These are phyloP conservation scores for Eidolon dupreanum DNA, from an alignment of 2,797 vertebrate species.

Conservation along the genomic window DNA sequence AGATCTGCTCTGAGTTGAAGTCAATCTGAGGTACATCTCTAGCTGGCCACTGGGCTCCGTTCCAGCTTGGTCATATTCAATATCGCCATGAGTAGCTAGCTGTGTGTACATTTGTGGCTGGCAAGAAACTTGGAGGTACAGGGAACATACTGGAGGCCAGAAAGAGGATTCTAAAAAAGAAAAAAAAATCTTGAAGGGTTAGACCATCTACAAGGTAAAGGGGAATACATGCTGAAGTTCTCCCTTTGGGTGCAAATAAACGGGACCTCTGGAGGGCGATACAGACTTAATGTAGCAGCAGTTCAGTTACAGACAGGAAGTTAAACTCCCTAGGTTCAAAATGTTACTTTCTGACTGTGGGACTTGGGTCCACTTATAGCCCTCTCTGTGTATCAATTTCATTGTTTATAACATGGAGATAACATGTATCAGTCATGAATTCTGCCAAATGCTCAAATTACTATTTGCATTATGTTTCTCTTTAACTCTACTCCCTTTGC, in stretches of 20 bases:
- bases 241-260: background rate
- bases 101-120: background rate
- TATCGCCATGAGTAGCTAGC: background rate
- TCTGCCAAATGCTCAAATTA: background rate
- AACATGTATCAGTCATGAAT: background rate
- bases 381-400: background rate
- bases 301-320: rapidly evolving
- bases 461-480: background rate
- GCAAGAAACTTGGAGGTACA: background rate
- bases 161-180: background rate
- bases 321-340: background rate
- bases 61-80: background rate
- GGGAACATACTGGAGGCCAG: background rate
- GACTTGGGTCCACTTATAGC: background rate
- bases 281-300: background rate
- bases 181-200: background rate
- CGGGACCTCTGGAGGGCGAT: slow-evolving; percentile 26
- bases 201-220: background rate
- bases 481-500: background rate
- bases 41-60: background rate
- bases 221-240: background rate
- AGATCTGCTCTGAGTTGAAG: background rate
- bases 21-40: background rate
- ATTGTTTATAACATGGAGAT: background rate
- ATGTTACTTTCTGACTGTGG: background rate